Evolutionary conservation across 2,888 invertebrate genomes (phyloP), one percentile per base, ranked within the genome.

Genomic region (Lasioglossum leucozonium): DNA sequence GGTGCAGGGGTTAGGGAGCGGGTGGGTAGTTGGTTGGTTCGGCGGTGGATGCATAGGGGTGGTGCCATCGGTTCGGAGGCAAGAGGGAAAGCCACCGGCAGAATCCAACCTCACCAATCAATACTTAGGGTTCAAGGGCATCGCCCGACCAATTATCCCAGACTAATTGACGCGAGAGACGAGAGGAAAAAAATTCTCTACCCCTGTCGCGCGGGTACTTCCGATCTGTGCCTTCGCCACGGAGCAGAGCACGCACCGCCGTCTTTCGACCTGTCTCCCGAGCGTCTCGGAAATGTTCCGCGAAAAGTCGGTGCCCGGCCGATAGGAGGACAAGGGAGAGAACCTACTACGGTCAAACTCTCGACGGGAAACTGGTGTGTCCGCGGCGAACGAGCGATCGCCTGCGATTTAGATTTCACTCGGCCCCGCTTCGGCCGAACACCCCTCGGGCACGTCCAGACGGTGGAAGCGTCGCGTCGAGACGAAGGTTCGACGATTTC

Each of bases 101-200:
- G 92, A 94, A 93, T 93, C 92, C 93, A 92, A 93, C 93, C 92
- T 93, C 92, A 91, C 93, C 94, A 95, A 95, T 95, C 95, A 94
- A 95, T 95, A 95, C 94, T 93, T 92, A 93, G 93, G 94, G 93
- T 95, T 95, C 94, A 95, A 95, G 95, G 95, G 94, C 94, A 95
- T 94, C 94, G 95, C 93, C 93, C 94, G 93, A 94, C 93, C 95
- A 95, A 95, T 95, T 95, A 94, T 94, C 92, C 91, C 91, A 88
- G 91, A 94, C 94, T 94, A 94, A 95, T 94, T 94, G 93, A 93
- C 91, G 91, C 87, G 88, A 87, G 88, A 87, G 87, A 87, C 87
- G 81, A 74, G 77, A 75, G 80, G 75, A 87, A 90, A 89, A 91
- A 92, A 88, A 90, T 89, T 80, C 77, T 34, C 77, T 34, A 71